Base-by-base conservation (phyloP, 1,140 invertebrate genomes). In the Meloidogyne floridensis region DNA sequence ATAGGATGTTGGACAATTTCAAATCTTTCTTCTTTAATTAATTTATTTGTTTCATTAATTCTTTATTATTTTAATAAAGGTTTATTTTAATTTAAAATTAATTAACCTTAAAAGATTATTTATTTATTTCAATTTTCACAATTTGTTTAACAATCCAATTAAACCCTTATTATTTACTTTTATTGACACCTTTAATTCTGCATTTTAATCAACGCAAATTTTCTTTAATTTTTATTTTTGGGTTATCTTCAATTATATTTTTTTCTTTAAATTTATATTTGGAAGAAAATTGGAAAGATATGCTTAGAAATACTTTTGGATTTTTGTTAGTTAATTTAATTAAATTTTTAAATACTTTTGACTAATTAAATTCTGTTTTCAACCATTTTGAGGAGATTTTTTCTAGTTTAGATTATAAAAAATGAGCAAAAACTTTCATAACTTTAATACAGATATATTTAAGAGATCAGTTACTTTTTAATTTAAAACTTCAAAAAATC, bases 1-100 rank as follows among this genome's bases (percentile, higher is more conserved):
- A 93, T 98, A 72, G 91, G 95, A 15, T 95, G 94, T 84, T 98
- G 96, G 92, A 93, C 94, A n/a, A 95, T 94, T 54, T 93, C 94
- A 88, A 96, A 95, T 0, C 96, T 96, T 6, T 95, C 95, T 15
- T 94, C 95, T 10, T 93, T 98, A 84, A 93, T 94, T 79, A 98
- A 98, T 91, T 91, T 97, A 10, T 92, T 95, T 47, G 91, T 94
- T 65, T 93, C 95, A 11, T 84, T 93, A 90, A 96, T 32, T 93
- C 93, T 84, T 92, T 92, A 43, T 93, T 80, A 32, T 69, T 80
- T 95, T 90, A 91, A 94, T 43, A 93, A 93, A 91, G 93, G 93
- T 87, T 92, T 82, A 79, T 82, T 20, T 42, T 15, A 71, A n/a
- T 47, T n/a, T 82, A 54, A 32, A 59, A 32, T 13, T n/a, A 47